Base-by-base conservation (phyloP, 2,113 vertebrate genomes). In the Puffinus mauretanicus region DNA sequence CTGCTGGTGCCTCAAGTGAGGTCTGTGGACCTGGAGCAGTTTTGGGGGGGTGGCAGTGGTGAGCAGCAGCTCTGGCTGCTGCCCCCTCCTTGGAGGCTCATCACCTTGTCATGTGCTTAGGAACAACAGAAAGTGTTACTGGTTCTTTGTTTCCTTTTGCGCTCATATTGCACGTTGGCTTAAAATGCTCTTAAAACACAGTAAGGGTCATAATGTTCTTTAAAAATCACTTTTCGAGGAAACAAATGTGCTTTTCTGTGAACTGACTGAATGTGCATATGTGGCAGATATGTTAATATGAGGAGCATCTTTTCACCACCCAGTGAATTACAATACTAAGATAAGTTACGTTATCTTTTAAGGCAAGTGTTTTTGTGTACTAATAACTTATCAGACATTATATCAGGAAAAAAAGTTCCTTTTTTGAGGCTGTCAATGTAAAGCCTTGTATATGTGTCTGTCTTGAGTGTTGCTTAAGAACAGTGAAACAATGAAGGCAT, bases 401-500 rank as follows among this genome's bases (percentile, higher is more conserved):
- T 14, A 81, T 47, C 24, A 72, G 36, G 3, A 72, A 67, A 82
- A 85, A 49, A 42, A 36, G 13, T 18, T 44, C 21, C 10, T 19
- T 88, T 79, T 70, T 27, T 51, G 58, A 76, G 57, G 18, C 16
- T 72, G 65, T 64, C 81, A 42, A 46, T 86, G 51, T 12, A 49
- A 93, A 81, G 49, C n/a, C 34, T 92, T 83, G 44, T 47, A 29
- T 24, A 30, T 13, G 21, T 54, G n/a, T 49, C 62, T 95, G 62
- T 88, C 82, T 65, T 25, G 24, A 86, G 54, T 20, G 40, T 80
- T 96, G 73, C 96, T 96, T 94, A 83, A 84, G 93, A 96, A 87
- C 40, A 94, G 29, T 40, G 62, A 76, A 96, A 87, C 90, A 93
- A 90, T 76, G 91, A 95, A 96, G 80, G 73, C 65, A 75, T 93